Base-by-base conservation (phyloP, 2,113 vertebrate genomes). In the Passerina amoena region DNA sequence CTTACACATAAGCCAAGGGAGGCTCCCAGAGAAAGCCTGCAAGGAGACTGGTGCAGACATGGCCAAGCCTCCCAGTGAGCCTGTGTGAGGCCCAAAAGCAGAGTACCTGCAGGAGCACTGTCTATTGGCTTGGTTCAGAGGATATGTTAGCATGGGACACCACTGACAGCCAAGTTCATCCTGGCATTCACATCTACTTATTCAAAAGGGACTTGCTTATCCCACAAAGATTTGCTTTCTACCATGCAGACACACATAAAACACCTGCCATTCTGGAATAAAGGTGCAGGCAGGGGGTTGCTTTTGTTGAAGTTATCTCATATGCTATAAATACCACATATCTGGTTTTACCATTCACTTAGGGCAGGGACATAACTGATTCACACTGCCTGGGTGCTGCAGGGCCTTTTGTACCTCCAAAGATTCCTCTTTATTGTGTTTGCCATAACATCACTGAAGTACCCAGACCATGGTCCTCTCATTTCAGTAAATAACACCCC, bases 171-270 rank as follows among this genome's bases (percentile, higher is more conserved):
- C 28, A 57, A 75, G 35, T 15, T 94, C 65, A 53, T 42, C 57
- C 65, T 51, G 38, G 60, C 42, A 90, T 19, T 33, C 68, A 51
- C 2, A 0, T 21, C 56, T 66, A 20, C 13, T 73, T 84, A 44
- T 6, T 78, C 42, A 25, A 50, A 87, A 78, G 33, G n/a, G 22
- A 57, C 47, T 24, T 51, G 48, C 45, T 65, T 66, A 63, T 38
- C 25, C 23, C 54, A 54, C 13, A 63, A 45, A 30, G 18, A 33
- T 48, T 21, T 37, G 23, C 37, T 65, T 81, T 51, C 65, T 24
- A 14, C 44, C 51, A 91, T 0, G 0, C 19, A 57, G 24, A 17
- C 25, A 22, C 33, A 86, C 0, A 1, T 8, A 47, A 56, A 83
- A 44, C 28, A 84, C 2, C 9, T 37, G 59, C 64, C 61, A n/a